Evolutionary conservation across 2,797 vertebrate species (phyloP), one percentile per base, ranked within the genome.

Genomic region (Danio aesculapii): DNA sequence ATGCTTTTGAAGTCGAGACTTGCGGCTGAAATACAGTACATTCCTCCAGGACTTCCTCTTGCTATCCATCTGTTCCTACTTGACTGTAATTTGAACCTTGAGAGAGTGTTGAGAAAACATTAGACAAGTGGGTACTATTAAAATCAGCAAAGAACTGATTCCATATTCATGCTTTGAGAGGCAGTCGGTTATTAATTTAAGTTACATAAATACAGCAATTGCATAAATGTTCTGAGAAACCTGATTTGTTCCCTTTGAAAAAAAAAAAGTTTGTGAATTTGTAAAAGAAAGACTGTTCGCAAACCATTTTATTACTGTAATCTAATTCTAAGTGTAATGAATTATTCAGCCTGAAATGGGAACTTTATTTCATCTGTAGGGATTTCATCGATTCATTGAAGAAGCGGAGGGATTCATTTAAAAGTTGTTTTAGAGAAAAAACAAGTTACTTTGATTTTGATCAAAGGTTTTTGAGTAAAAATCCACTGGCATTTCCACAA

Each of bases 61-160:
- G 88, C 89, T 85, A 87, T 89, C 88, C 88, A 90, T 89, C 89
- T 89, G 90, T 88, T 91, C 89, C 84, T 84, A 85, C 88, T 90
- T 79, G 74, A 89, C 84, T 88, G 88, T 89, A 79, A 90, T 88
- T 89, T 87, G 59, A 87, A 81, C 87, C 82, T 88, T 91, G 80
- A 76, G 84, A 87, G 81, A 85, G 85, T 86, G 84, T 87, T 84
- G 85, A 81, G 67, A 81, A 92, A 92, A 91, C 89, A 90, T 87
- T 79, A 82, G 81, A 86, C 82, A 87, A 84, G 84, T 87, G 86
- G 86, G 84, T 86, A 84, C 83, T 86, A 83, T 87, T 90, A 86
- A 90, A 91, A 91, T 88, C 88, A 90, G 88, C 68, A 76, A 85
- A 89, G 87, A 84, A 75, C 79, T 82, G 82, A 81, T 87, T 88